Conservation (phyloP, 1,140 invertebrate genomes). For the Batillaria attramentaria region DNA sequence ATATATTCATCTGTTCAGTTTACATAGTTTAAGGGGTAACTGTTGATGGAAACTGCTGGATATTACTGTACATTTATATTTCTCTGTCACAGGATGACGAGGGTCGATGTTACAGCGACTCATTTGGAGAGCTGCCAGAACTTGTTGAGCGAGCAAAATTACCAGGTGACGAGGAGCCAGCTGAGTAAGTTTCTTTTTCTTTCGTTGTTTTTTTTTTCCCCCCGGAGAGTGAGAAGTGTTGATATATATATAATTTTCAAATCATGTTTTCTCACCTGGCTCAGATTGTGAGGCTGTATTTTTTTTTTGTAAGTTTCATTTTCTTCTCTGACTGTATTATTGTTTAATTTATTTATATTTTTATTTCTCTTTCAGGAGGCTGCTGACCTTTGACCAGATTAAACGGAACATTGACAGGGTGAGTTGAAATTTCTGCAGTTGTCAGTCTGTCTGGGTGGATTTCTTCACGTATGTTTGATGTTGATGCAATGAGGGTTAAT, state of each 20-base stretch:
- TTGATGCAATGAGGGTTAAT: too few species aligned
- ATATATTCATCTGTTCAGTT: too few species aligned
- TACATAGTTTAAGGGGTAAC: too few species aligned
- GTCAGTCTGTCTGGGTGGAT: background rate
- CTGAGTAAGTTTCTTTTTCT: constrained; percentile 33
- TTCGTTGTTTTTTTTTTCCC: background rate
- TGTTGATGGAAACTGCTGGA: background rate
- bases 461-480: background rate
- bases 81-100: constrained; percentile 85
- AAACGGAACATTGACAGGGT: constrained; percentile 75
- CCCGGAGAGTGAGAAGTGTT: too few species aligned
- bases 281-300: too few species aligned
- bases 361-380: constrained; percentile 59
- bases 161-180: constrained; percentile 24
- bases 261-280: too few species aligned
- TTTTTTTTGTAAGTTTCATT: constrained; percentile 7
- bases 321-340: too few species aligned
- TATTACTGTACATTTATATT: background rate
- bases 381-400: constrained; percentile 74
- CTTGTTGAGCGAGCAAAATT: constrained; percentile 44
- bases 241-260: too few species aligned
- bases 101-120: constrained; percentile 95
- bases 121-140: constrained; percentile 88
- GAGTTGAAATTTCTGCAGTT: too few species aligned
- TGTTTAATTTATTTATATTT: too few species aligned